These are phyloP conservation scores for Hippoglossus hippoglossus DNA, from an alignment of 2,797 vertebrate species.

Conservation along the genomic window DNA sequence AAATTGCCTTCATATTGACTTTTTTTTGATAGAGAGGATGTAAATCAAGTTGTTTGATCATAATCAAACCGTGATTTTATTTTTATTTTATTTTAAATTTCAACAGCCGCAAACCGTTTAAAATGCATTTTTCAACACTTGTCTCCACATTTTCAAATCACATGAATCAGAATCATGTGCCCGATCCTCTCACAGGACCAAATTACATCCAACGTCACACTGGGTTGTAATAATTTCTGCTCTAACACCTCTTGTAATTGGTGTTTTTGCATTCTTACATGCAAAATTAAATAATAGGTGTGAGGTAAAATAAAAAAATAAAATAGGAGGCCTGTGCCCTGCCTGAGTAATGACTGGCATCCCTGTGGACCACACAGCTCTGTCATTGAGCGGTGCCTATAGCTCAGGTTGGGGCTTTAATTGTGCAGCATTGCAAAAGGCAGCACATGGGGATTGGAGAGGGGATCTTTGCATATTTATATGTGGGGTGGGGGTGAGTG, in stretches of 20 bases:
- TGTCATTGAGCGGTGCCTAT: slow-evolving; percentile 75
- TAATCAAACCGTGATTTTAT: slow-evolving; percentile 4
- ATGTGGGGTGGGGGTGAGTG: slow-evolving; percentile 14
- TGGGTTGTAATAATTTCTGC: slow-evolving; percentile 1
- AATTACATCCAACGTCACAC: slow-evolving; percentile 1
- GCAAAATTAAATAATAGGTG: slow-evolving; percentile 49
- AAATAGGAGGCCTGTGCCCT: slow-evolving; percentile 44
- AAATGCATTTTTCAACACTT: background rate
- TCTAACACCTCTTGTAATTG: slow-evolving; percentile 8
- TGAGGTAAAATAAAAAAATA: slow-evolving; percentile 14
- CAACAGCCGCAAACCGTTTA: background rate
- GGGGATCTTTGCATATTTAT: slow-evolving; percentile 75
- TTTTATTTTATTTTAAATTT: background rate
- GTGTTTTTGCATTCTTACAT: slow-evolving; percentile 19
- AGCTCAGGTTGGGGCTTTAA: slow-evolving; percentile 81
- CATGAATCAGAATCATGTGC: background rate
- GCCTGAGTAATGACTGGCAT: slow-evolving; percentile 75
- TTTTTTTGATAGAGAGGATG: background rate
- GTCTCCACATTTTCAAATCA: background rate
- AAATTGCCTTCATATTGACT: too few relatives aligned
- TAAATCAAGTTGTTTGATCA: slow-evolving; percentile 7
- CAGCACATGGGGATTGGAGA: slow-evolving; percentile 63
- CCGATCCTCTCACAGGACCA: background rate
- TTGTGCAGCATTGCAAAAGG: slow-evolving; percentile 82
- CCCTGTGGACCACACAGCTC: slow-evolving; percentile 78